Evolutionary conservation across 2,888 invertebrate species (phyloP), one percentile per base, ranked within the genome.

Genomic region (Aporophyla lueneburgensis): DNA sequence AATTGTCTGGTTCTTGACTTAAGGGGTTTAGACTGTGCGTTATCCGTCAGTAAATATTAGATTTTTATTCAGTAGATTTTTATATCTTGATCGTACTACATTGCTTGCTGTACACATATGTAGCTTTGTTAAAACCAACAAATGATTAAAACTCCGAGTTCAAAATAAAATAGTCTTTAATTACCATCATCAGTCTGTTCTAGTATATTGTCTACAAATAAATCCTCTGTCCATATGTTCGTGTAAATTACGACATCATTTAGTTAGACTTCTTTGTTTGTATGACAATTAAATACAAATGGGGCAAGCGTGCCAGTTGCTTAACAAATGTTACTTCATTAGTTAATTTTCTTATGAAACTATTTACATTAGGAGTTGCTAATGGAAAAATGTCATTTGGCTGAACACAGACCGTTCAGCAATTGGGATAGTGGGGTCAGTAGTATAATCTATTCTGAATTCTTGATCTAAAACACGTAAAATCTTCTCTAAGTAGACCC

Each of bases 281-380:
- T 67, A 71, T 74, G 62, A 68, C 63, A 65, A 66, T 74, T 61
- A 74, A 68, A 82, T 54, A 74, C 58, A 85, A 82, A 82, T 78
- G 65, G 71, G 59, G 54, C 85, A 70, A 75, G 68, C 67, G 61
- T 66, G 59, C 59, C 62, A 71, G 68, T 69, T 72, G 68, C 62
- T 71, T 54, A 63, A 69, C 85, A 81, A 84, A 78, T 78, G 73
- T 86, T 81, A 67, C 74, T 71, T 67, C 85, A 86, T 75, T 54
- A 40, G 24, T 69, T 63, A 66, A 66, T 73, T 54, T n/a, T 74
- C 53, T 46, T 19, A 46, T 43, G 54, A 40, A 80, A 81, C 46
- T 69, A 58, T 76, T 72, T 66, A 75, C 46, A 40, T 33, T 43
- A 10, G 14, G 4, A 72, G 6, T 67, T 71, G 46, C 2, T n/a